phyloP scores from a whole-genome alignment of 1,140 invertebrate genomes.

The Lineus longissimus region DNA sequence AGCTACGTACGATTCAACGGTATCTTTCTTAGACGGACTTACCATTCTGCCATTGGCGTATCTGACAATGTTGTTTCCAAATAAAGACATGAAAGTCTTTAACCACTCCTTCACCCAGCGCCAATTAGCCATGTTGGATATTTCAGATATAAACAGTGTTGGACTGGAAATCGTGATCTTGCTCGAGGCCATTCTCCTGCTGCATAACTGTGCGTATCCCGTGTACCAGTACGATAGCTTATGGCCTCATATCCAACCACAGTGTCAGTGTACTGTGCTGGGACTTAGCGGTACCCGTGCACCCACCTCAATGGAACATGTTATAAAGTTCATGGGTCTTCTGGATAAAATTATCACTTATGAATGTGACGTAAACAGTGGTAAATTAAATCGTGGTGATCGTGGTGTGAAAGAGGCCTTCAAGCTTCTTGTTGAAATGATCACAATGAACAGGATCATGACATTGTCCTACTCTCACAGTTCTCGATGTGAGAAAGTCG shows the following conservation, averaged over 20 bases:
- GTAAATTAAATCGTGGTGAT: not conserved
- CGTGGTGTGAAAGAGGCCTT: constrained; percentile 4
- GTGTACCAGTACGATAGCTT: not conserved
- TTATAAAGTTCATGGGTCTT: not conserved
- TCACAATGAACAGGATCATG: not conserved
- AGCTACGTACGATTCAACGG: not conserved
- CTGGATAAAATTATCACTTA: not conserved
- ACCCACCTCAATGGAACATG: not conserved
- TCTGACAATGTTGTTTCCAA: not conserved
- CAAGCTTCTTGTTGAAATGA: not conserved
- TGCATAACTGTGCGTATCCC: not conserved
- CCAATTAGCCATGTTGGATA: not conserved
- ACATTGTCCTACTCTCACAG: constrained; percentile 3
- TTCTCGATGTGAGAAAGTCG: not conserved
- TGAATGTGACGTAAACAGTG: not conserved
- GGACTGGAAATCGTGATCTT: not conserved
- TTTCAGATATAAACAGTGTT: not conserved
- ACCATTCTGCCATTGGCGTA: not conserved
- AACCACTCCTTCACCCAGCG: not conserved
- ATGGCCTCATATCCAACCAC: not conserved
- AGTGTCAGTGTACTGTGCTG: not conserved
- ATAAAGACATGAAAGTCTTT: constrained; percentile 1
- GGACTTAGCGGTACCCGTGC: not conserved
- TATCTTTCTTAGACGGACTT: not conserved
- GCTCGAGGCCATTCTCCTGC: not conserved